Conservation (phyloP, 2,888 invertebrate genomes). For the Xestia sexstrigata region DNA sequence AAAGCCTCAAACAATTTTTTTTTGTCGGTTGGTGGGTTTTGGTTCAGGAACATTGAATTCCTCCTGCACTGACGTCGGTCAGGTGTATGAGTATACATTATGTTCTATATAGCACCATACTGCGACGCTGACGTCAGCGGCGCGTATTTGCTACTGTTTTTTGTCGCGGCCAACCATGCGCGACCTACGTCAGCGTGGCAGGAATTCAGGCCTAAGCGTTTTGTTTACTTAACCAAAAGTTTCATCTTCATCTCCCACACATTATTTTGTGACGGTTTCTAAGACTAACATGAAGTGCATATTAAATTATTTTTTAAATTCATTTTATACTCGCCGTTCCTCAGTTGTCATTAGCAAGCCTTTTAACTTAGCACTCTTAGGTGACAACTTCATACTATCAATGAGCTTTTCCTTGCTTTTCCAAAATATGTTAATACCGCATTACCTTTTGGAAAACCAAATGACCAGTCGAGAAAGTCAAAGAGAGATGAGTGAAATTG, state of each 20-base stretch:
- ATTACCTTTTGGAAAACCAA: constrained; percentile 21
- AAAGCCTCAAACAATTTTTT: too few relatives aligned
- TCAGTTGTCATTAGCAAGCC: not conserved
- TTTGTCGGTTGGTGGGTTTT: not conserved
- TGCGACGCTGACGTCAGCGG: too few relatives aligned
- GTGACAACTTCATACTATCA: not conserved
- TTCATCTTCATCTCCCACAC: not conserved
- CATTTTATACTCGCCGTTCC: not conserved
- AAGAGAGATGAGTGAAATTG: constrained; percentile 47
- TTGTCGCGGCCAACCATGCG: too few relatives aligned
- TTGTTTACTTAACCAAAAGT: not conserved
- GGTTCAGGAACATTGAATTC: too few relatives aligned
- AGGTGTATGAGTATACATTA: too few relatives aligned
- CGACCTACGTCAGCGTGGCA: too few relatives aligned
- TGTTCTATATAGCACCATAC: too few relatives aligned
- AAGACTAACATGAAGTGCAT: not conserved
- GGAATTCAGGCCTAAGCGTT: too few relatives aligned
- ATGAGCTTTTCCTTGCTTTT: not conserved
- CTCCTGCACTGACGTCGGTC: too few relatives aligned
- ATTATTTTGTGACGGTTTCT: not conserved
- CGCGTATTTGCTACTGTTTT: too few relatives aligned
- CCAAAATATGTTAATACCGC: not conserved
- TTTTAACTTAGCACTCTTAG: not conserved
- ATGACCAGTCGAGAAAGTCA: constrained; percentile 44
- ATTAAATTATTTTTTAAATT: not conserved